phyloP scores from a whole-genome alignment of 2,797 vertebrate genomes.

The Chiloscyllium punctatum region DNA sequence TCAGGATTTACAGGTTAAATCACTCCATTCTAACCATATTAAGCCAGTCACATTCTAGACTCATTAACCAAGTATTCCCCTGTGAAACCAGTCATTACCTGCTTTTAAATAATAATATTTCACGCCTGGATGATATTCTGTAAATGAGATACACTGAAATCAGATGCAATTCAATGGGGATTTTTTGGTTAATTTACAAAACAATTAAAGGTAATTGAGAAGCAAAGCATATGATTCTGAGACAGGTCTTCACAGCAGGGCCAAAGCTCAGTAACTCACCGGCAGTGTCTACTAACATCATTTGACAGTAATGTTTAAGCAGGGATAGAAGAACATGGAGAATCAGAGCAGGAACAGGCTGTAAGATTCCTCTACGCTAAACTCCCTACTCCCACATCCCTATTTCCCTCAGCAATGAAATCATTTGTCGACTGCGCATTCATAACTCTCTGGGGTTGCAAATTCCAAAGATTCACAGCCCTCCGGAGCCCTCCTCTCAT shows the following conservation, averaged over 20 bases:
- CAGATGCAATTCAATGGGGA: neutral
- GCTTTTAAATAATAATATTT: neutral
- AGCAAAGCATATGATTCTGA: neutral
- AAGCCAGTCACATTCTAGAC: neutral
- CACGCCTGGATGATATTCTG: neutral
- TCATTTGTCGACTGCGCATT: neutral
- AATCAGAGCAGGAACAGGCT: neutral
- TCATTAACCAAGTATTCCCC: neutral
- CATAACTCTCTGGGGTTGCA: neutral
- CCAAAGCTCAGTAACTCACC: neutral
- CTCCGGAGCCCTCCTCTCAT: no score
- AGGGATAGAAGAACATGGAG: neutral
- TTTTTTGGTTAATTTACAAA: neutral
- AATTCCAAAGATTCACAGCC: no score
- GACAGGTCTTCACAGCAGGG: neutral
- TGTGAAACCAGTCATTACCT: neutral
- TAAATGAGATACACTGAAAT: neutral
- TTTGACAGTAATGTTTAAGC: neutral
- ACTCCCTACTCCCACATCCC: neutral
- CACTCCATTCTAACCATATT: neutral
- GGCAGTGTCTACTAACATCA: neutral
- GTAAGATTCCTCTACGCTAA: neutral
- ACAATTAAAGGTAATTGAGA: neutral
- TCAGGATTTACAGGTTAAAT: neutral
- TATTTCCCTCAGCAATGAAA: no score